Conservation (phyloP, 2,113 vertebrate genomes). For the Deroptyus accipitrinus region DNA sequence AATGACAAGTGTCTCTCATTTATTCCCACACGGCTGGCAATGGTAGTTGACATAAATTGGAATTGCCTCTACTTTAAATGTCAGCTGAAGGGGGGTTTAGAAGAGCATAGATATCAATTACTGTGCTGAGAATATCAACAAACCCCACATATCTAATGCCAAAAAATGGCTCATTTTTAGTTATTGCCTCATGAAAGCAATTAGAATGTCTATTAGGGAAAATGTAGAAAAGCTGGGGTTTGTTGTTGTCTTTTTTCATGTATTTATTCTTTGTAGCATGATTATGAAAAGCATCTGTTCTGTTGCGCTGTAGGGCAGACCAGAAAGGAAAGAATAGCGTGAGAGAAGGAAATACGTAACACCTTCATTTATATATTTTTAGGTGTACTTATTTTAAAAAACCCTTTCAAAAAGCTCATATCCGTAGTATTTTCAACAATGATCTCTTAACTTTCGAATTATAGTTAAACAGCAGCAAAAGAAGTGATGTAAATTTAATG, state of each 20-base stretch:
- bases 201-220: conserved; percentile 37
- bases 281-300: neutral
- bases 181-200: conserved; percentile 48
- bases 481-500: neutral
- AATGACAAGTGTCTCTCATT: conserved; percentile 29
- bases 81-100: neutral
- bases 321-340: neutral
- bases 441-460: neutral
- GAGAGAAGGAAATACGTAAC: neutral
- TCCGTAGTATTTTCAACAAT: neutral
- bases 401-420: neutral
- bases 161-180: conserved; percentile 34
- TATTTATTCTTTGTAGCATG: neutral
- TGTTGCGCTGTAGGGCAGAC: neutral
- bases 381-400: neutral
- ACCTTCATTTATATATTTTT: neutral
- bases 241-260: neutral
- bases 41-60: conserved; percentile 36
- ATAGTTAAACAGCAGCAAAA: neutral
- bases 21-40: conserved; percentile 11
- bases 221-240: neutral
- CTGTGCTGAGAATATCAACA: conserved; percentile 12
- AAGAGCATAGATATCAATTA: conserved; percentile 14
- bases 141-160: neutral
- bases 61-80: conserved; percentile 58